A percentile compares a stretch with the other conserved stretches of the same genome.
These are phyloP conservation scores for Syngnathus typhle DNA, from an alignment of 2,113 vertebrate genomes.

Conservation along the genomic window DNA sequence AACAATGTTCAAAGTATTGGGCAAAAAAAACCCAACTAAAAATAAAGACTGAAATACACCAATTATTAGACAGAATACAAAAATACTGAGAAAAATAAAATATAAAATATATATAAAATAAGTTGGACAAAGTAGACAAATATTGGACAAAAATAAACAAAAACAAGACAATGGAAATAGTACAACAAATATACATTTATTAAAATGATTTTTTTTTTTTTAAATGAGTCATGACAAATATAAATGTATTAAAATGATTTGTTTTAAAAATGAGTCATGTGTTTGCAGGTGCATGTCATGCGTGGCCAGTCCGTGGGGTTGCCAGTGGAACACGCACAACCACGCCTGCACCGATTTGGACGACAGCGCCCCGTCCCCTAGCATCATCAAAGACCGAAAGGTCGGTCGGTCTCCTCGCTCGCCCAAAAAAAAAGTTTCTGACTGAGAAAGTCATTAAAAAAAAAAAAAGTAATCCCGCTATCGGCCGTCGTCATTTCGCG, in stretches of 20 bases:
- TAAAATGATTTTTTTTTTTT: no score
- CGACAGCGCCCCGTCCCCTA: slow-evolving; percentile 28
- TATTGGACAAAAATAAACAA: no score
- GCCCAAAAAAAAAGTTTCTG: not conserved
- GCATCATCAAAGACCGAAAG: slow-evolving; percentile 79
- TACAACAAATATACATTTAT: no score
- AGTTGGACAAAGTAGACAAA: no score
- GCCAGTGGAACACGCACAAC: slow-evolving; percentile 80
- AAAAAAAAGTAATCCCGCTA: slow-evolving; percentile 37
- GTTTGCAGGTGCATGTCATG: slow-evolving; percentile 82
- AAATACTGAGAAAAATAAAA: not conserved
- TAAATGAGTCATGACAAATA: no score
- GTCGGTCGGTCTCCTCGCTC: slow-evolving; percentile 55
- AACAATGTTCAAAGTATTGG: no score
- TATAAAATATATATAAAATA: no score
- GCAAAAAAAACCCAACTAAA: no score
- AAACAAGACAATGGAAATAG: no score
- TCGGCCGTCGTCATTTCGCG: slow-evolving; percentile 53
- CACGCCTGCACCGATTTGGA: slow-evolving; percentile 80
- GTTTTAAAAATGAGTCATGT: not conserved
- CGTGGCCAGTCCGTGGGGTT: slow-evolving; percentile 83
- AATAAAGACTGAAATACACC: not conserved
- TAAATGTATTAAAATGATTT: no score
- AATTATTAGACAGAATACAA: not conserved
- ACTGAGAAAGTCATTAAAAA: slow-evolving; percentile 36